Evolutionary conservation across 1,140 invertebrate genomes (phyloP).

Genomic region (Campodea augens): DNA sequence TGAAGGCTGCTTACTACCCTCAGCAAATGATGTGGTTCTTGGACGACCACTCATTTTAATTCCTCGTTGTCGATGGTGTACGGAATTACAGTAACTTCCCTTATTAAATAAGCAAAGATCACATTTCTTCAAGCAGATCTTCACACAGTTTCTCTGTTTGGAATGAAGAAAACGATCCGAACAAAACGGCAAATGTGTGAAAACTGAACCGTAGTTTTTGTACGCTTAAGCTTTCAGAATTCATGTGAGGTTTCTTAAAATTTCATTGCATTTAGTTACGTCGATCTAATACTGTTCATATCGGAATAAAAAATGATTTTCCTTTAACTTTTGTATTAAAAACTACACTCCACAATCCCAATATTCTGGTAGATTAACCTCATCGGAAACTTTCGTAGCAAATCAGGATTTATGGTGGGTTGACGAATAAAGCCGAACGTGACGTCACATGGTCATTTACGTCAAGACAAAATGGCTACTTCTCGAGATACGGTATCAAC

Average conservation of each 20-base stretch:
- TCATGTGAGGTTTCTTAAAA: slow-evolving; percentile 4
- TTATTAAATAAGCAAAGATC: not conserved
- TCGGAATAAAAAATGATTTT: slow-evolving; percentile 9
- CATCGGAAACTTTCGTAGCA: slow-evolving; percentile 32
- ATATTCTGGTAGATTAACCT: slow-evolving; percentile 49
- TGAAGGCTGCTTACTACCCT: slow-evolving; percentile 78
- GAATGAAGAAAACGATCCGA: not conserved
- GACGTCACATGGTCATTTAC: too few species aligned
- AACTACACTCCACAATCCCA: slow-evolving; percentile 35
- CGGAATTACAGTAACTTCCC: not conserved
- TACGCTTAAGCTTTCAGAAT: slow-evolving; percentile 5
- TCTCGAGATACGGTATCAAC: too few species aligned
- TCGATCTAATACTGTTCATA: slow-evolving; percentile 4
- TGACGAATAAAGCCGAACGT: slow-evolving; percentile 30
- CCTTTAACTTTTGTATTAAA: slow-evolving; percentile 11
- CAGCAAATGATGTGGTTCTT: slow-evolving; percentile 89
- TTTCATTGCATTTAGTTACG: slow-evolving; percentile 5
- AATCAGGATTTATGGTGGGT: slow-evolving; percentile 23
- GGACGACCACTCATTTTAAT: slow-evolving; percentile 75
- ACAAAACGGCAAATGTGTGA: not conserved
- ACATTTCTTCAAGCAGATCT: not conserved
- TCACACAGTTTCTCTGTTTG: too few species aligned
- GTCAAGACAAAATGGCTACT: too few species aligned
- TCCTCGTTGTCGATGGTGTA: not conserved
- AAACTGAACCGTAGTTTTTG: not conserved